A percentile compares a stretch with the other conserved stretches of the same genome.
phyloP scores from a whole-genome alignment of 2,113 vertebrate species.

The Butastur rufipennis region DNA sequence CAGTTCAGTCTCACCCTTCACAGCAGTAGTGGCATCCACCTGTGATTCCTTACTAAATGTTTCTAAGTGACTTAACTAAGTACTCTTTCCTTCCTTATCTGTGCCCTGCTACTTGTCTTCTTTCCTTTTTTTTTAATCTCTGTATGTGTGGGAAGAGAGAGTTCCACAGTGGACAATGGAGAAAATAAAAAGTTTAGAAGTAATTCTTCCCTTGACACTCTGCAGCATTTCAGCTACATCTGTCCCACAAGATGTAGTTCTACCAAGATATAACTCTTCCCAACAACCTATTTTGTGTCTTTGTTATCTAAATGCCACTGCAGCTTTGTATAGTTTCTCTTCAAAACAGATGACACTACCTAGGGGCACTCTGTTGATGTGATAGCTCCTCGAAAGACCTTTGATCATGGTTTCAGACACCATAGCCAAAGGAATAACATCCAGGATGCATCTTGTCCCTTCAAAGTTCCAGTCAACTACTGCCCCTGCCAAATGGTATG shows the following conservation, averaged over 20 bases:
- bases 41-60: neutral
- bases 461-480: neutral
- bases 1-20: neutral
- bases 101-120: neutral
- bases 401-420: neutral
- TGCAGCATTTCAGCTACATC: neutral
- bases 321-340: neutral
- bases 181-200: neutral
- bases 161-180: neutral
- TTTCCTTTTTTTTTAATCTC: neutral
- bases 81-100: neutral
- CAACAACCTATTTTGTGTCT: neutral
- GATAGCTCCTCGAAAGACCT: neutral
- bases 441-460: neutral
- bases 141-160: neutral
- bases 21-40: neutral
- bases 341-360: neutral
- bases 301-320: neutral
- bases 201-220: neutral
- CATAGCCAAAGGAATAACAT: neutral
- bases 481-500: neutral
- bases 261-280: neutral
- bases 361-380: neutral
- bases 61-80: neutral
- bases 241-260: neutral